Evolutionary conservation across 1,140 invertebrate species (phyloP), one percentile per base, ranked within the genome.

Genomic region (Bradynema listronoti): DNA sequence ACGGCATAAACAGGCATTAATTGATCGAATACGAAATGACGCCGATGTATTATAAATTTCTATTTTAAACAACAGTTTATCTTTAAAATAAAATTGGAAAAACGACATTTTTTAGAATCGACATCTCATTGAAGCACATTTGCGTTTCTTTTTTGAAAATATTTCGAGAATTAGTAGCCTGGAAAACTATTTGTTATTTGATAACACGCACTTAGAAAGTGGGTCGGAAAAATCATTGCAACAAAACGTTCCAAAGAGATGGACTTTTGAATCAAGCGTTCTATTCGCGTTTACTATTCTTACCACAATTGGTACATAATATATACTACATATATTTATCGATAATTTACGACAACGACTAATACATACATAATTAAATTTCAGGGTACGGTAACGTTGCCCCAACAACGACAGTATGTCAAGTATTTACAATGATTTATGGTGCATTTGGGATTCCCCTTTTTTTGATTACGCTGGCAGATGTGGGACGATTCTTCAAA

Each of bases 391-490:
- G 72, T 27, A 76, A 74, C 45, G 59, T 75, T 1, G 64, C 67
- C 9, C 72, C 72, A 34, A 71, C 62, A 9, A 74, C 70, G 22
- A 45, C 59, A 27, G 30, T 49, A 25, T 69, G 70, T 53, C 68
- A 74, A 51, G 57, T 76, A 34, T 75, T 72, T 34, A 71, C 71
- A 9, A 74, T 74, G 72, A 52, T 73, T 19, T 74, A 73, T 53
- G 72, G 73, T 2, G 73, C 66, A 16, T 50, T 74, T 43, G 72
- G 72, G 3, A 74, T 74, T 34, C 72, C 72, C 24, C 46, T 74
- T 19, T 74, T 74, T 47, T 54, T 74, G 5, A 76, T 74, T 24
- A 73, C 73, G 32, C 72, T 74, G 34, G 72, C 72, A 2, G 72
- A 74, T 45, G 27, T 76, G 1, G 72, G 72, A 43, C 66, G 73